Conservation (phyloP, 2,113 vertebrate genomes). For the Caretta caretta region DNA sequence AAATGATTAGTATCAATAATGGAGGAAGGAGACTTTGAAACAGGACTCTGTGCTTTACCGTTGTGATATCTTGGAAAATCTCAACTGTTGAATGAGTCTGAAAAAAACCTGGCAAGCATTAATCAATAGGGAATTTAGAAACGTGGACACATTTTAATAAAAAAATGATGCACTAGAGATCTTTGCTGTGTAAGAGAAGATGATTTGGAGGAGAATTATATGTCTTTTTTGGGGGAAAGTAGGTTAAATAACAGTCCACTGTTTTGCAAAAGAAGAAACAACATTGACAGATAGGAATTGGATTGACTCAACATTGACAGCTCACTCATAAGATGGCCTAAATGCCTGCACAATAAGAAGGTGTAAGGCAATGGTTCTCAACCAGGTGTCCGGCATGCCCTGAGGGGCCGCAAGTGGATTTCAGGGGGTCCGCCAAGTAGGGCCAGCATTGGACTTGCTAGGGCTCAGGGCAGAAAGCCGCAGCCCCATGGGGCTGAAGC, state of each 20-base stretch:
- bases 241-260: background rate
- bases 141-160: background rate
- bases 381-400: too few species aligned
- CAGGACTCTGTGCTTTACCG: background rate
- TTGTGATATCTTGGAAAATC: background rate
- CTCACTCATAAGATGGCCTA: background rate
- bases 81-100: background rate
- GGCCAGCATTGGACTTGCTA: too few species aligned
- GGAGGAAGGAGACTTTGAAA: constrained; percentile 15
- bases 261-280: background rate
- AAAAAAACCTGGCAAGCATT: background rate
- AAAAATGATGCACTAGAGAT: background rate
- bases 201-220: background rate
- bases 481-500: too few species aligned
- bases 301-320: background rate
- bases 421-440: too few species aligned
- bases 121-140: background rate
- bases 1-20: constrained; percentile 63
- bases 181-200: background rate
- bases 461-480: too few species aligned
- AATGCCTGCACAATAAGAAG: background rate
- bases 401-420: too few species aligned
- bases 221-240: background rate
- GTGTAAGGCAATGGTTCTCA: too few species aligned
- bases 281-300: background rate